Conservation (phyloP, 2,888 invertebrate species). For the Dasypolia templi region DNA sequence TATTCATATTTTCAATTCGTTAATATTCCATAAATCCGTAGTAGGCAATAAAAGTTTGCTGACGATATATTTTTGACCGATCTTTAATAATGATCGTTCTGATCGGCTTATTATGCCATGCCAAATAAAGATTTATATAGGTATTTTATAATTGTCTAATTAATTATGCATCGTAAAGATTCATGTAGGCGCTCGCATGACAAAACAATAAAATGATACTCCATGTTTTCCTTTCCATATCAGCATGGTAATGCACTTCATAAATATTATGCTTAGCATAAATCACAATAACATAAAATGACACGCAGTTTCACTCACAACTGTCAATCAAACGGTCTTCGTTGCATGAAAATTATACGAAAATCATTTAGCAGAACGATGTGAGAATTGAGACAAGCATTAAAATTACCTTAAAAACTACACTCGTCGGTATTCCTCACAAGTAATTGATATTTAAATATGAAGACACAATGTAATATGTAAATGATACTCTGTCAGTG, state of each 20-base stretch:
- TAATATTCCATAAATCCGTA: too few species aligned
- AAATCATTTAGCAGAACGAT: constrained; percentile 35
- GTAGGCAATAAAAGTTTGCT: too few species aligned
- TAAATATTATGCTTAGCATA: constrained; percentile 48
- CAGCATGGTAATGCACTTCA: constrained; percentile 29
- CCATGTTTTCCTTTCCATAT: constrained; percentile 47
- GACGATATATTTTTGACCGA: too few species aligned
- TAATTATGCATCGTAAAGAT: constrained; percentile 43
- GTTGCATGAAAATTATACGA: constrained; percentile 28
- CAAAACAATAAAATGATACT: constrained; percentile 49
- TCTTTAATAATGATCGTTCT: neutral
- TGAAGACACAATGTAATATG: constrained; percentile 56
- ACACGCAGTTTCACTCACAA: constrained; percentile 38
- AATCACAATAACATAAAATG: constrained; percentile 44
- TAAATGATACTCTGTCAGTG: constrained; percentile 47
- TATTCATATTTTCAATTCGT: too few species aligned
- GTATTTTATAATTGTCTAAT: constrained; percentile 34
- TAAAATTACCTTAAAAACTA: constrained; percentile 25
- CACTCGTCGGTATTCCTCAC: constrained; percentile 55
- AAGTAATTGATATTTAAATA: constrained; percentile 65
- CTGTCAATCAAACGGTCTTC: constrained; percentile 41
- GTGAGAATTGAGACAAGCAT: neutral
- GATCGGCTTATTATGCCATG: neutral
- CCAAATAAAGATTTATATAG: neutral
- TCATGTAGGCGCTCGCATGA: constrained; percentile 48